Evolutionary conservation across 2,797 vertebrate species (phyloP).

Genomic region (Harpagifer antarcticus): DNA sequence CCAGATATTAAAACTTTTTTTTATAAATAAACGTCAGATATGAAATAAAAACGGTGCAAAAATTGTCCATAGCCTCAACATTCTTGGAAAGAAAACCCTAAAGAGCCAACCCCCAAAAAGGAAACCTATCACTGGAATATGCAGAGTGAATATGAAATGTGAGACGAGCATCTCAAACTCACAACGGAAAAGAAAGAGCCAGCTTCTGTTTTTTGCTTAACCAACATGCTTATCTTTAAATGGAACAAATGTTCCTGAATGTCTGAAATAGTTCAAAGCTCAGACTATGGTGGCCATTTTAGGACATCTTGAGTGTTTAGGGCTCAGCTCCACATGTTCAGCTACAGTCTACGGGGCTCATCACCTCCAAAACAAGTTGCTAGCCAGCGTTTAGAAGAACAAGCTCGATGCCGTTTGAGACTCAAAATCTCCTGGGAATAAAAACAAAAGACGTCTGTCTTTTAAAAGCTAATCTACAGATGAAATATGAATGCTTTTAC

Average conservation of each 20-base stretch:
- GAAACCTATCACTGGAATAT: neutral
- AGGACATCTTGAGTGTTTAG: neutral
- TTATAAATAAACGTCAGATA: neutral
- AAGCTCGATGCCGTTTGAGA: conserved; percentile 23
- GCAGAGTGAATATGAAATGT: neutral
- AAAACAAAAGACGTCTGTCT: neutral
- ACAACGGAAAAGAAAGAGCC: neutral
- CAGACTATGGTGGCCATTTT: neutral
- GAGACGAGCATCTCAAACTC: neutral
- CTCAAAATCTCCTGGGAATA: conserved; percentile 45
- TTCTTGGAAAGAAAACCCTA: neutral
- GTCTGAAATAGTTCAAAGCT: neutral
- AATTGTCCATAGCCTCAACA: neutral
- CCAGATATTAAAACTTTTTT: neutral
- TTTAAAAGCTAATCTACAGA: conserved; percentile 3
- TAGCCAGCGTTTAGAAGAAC: neutral
- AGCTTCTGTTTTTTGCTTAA: neutral
- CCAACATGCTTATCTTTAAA: neutral
- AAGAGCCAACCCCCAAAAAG: too few relatives aligned
- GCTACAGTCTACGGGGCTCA: neutral
- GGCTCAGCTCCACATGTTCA: neutral
- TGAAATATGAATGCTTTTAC: neutral
- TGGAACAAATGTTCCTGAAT: neutral
- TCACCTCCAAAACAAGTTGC: neutral
- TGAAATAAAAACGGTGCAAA: neutral